Conservation (phyloP, 1,140 invertebrate genomes). For the Sminthurides bifidus region DNA sequence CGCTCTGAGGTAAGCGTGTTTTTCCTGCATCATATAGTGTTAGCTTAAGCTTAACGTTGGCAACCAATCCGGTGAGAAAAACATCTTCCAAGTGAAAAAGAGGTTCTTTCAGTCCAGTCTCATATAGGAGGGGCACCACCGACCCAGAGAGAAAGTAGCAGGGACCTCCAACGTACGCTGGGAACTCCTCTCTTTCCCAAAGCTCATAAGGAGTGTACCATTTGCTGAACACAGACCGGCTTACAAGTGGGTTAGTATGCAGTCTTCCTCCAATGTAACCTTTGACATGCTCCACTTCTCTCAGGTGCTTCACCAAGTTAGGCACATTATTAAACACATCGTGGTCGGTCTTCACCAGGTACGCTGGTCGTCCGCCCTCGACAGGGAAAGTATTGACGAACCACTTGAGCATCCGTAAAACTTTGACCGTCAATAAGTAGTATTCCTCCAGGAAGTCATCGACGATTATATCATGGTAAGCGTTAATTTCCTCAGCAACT, state of each 20-base stretch:
- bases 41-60: not conserved
- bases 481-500: slow-evolving; percentile 10
- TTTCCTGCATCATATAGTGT: not conserved
- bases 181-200: not conserved
- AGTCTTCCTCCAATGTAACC: slow-evolving; percentile 18
- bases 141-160: slow-evolving; percentile 61
- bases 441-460: slow-evolving; percentile 39
- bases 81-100: slow-evolving; percentile 76
- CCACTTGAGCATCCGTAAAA: slow-evolving; percentile 39
- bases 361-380: slow-evolving; percentile 24
- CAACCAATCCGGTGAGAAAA: slow-evolving; percentile 57
- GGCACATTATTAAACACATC: slow-evolving; percentile 40
- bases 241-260: slow-evolving; percentile 8
- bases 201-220: slow-evolving; percentile 33
- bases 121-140: slow-evolving; percentile 52
- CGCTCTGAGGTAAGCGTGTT: not conserved
- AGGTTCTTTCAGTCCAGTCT: slow-evolving; percentile 51
- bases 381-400: slow-evolving; percentile 32
- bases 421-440: slow-evolving; percentile 41
- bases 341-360: slow-evolving; percentile 41
- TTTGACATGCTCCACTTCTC: not conserved
- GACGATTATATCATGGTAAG: slow-evolving; percentile 37
- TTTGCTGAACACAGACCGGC: slow-evolving; percentile 30
- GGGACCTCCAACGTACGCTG: slow-evolving; percentile 22
- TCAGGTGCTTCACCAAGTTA: slow-evolving; percentile 30